phyloP scores from a whole-genome alignment of 2,888 invertebrate species.

The Maniola hyperantus region DNA sequence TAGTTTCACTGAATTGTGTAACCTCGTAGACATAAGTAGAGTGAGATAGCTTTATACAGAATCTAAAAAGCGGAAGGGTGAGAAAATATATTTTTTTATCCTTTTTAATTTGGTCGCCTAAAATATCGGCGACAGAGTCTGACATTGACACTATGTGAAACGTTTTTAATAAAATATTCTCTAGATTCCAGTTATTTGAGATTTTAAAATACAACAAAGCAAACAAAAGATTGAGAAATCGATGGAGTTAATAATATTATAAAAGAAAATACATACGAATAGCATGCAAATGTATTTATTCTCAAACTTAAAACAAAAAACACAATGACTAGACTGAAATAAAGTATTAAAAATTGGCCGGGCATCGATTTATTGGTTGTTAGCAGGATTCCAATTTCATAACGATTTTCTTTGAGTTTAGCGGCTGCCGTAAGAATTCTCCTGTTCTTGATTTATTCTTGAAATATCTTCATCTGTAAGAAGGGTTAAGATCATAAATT shows the following conservation, averaged over 20 bases:
- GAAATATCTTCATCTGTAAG: conserved; percentile 48
- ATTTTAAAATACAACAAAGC: not conserved
- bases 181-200: not conserved
- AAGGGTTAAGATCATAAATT: not conserved
- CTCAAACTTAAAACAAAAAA: conserved; percentile 9
- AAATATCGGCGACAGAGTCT: conserved; percentile 26
- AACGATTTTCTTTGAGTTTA: conserved; percentile 25
- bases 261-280: not conserved
- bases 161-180: conserved; percentile 9
- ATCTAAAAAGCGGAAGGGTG: conserved; percentile 34
- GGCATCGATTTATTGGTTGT: not conserved
- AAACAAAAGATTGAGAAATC: not conserved
- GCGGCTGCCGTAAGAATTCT: conserved; percentile 54
- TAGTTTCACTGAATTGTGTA: conserved; percentile 31
- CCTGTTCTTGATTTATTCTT: conserved; percentile 47
- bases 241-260: not conserved
- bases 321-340: conserved; percentile 20
- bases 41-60: conserved; percentile 24
- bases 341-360: conserved; percentile 3
- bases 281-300: conserved; percentile 20
- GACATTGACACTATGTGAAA: conserved; percentile 40
- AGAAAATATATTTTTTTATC: conserved; percentile 23
- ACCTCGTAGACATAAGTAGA: conserved; percentile 1
- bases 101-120: conserved; percentile 40
- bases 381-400: not conserved